phyloP scores from a whole-genome alignment of 2,888 invertebrate genomes.

The Ochlodes sylvanus region DNA sequence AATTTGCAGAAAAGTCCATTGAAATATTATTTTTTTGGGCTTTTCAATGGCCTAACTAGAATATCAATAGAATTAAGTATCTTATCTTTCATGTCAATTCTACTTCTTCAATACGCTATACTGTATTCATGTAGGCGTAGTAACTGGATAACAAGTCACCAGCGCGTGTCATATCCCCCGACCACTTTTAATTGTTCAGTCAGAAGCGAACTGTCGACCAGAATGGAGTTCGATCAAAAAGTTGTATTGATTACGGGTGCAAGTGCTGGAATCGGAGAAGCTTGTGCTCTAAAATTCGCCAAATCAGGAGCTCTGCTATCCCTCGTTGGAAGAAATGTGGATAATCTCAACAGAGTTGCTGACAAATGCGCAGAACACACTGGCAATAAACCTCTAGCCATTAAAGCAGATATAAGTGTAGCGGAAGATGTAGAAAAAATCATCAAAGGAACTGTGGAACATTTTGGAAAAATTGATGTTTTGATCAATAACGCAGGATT shows the following conservation, averaged over 20 bases:
- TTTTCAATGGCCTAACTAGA: too few relatives aligned
- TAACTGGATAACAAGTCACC: constrained; percentile 33
- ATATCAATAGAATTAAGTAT: too few relatives aligned
- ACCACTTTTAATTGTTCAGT: constrained; percentile 43
- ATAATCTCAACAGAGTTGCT: constrained; percentile 60
- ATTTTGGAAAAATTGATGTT: constrained; percentile 61
- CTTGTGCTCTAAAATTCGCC: constrained; percentile 65
- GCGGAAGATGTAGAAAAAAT: constrained; percentile 61
- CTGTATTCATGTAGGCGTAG: constrained; percentile 19
- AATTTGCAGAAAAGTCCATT: too few relatives aligned
- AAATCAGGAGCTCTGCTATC: constrained; percentile 59
- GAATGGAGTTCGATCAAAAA: constrained; percentile 69
- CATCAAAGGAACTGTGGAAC: constrained; percentile 57
- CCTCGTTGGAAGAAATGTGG: constrained; percentile 63
- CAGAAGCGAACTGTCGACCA: constrained; percentile 48
- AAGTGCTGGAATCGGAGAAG: constrained; percentile 72
- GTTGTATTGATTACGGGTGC: constrained; percentile 73
- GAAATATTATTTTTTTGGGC: too few relatives aligned
- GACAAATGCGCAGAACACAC: constrained; percentile 57
- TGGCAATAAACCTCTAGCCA: constrained; percentile 56
- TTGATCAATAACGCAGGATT: constrained; percentile 71
- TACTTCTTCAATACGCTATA: constrained; percentile 11
- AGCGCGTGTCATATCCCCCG: constrained; percentile 16
- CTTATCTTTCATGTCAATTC: constrained; percentile 1
- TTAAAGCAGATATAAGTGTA: constrained; percentile 64